These are phyloP conservation scores for Bombus haemorrhoidalis DNA, from an alignment of 1,140 invertebrate genomes.

Conservation along the genomic window DNA sequence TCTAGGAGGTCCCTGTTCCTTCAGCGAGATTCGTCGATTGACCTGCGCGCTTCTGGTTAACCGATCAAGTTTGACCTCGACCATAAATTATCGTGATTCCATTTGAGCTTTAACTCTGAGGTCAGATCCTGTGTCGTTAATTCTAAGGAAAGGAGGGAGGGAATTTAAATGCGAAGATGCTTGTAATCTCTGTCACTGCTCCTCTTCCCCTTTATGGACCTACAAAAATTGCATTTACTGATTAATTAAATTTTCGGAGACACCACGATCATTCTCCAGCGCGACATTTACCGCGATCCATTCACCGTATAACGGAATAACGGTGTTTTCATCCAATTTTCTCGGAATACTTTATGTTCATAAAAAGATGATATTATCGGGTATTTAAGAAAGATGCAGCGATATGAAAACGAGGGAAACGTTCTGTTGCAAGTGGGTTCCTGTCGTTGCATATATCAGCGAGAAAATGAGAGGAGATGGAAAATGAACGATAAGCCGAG, in stretches of 20 bases:
- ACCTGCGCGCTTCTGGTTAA: slow-evolving; percentile 30
- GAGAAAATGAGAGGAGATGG: slow-evolving; percentile 55
- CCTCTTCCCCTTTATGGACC: not conserved
- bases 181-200: not conserved
- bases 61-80: slow-evolving; percentile 18
- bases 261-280: not conserved
- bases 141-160: not conserved
- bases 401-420: slow-evolving; percentile 26
- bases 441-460: slow-evolving; percentile 39
- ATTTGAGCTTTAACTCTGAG: slow-evolving; percentile 14
- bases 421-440: not conserved
- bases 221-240: slow-evolving; percentile 2
- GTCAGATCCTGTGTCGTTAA: not conserved
- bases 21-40: not conserved
- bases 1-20: not conserved
- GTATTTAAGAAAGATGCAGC: not conserved
- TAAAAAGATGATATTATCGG: not conserved
- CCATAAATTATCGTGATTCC: slow-evolving; percentile 39
- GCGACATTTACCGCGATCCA: no score
- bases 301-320: not conserved
- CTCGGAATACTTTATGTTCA: not conserved
- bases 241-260: not conserved
- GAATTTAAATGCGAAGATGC: slow-evolving; percentile 1
- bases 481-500: not conserved
- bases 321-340: not conserved